A percentile compares a stretch with the other conserved stretches of the same genome.
These are phyloP conservation scores for Anabacerthia variegaticeps DNA, from an alignment of 2,797 vertebrate species.

Conservation along the genomic window DNA sequence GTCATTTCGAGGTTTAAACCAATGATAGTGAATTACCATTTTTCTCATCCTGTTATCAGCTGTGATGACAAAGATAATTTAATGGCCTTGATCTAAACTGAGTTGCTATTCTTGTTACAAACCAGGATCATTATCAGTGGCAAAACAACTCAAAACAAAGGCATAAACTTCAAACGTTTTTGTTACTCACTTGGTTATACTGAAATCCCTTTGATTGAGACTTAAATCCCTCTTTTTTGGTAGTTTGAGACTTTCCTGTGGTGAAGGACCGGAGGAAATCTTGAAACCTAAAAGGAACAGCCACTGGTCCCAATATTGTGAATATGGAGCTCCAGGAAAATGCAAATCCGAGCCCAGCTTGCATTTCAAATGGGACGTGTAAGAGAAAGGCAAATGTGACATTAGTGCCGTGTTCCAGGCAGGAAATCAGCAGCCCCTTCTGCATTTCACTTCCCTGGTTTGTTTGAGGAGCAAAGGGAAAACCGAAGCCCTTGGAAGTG, in stretches of 20 bases:
- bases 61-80: background rate
- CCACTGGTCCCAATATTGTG: background rate
- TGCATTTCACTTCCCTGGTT: background rate
- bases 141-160: background rate
- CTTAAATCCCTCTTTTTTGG: slow-evolving; percentile 76
- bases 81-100: background rate
- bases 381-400: background rate
- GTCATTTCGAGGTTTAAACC: background rate
- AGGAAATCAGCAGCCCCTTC: background rate
- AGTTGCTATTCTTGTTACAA: background rate
- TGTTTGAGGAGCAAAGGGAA: background rate
- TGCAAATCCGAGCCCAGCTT: background rate
- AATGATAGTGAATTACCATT: background rate
- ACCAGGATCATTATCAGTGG: background rate
- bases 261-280: slow-evolving; percentile 67
- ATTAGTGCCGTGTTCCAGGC: background rate
- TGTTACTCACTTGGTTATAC: slow-evolving; percentile 60
- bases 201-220: slow-evolving; percentile 78
- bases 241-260: slow-evolving; percentile 35
- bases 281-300: slow-evolving; percentile 45
- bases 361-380: background rate
- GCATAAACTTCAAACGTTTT: background rate
- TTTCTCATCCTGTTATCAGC: background rate
- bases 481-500: background rate
- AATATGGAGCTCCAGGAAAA: background rate